Evolutionary conservation across 2,888 invertebrate species (phyloP).

Genomic region (Orchestes rusci): DNA sequence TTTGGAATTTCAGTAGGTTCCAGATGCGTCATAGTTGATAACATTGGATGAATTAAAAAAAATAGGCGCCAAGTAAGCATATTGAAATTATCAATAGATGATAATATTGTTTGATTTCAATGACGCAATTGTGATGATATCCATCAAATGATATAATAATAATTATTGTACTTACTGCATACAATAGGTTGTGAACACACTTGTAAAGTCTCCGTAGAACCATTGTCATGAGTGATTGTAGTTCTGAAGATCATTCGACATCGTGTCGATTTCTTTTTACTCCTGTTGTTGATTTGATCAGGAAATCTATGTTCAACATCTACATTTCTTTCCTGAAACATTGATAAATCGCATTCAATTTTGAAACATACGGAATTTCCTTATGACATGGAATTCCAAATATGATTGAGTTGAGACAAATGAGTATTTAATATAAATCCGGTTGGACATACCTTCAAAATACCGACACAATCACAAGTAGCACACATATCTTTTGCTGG

Average conservation of each 20-base stretch:
- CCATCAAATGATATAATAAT: too few species aligned
- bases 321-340: conserved; percentile 78
- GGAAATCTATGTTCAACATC: conserved; percentile 91
- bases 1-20: too few species aligned
- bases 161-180: conserved; percentile 83
- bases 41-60: too few species aligned
- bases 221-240: conserved; percentile 69
- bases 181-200: conserved; percentile 86
- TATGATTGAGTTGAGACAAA: too few species aligned
- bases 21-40: too few species aligned
- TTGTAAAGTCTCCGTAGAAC: conserved; percentile 75
- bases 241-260: conserved; percentile 94
- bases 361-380: conserved; percentile 1
- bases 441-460: conserved; percentile 68
- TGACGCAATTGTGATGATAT: too few species aligned
- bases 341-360: too few species aligned
- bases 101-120: too few species aligned
- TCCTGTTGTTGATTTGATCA: conserved; percentile 67
- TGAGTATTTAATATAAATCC: too few species aligned
- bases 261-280: conserved; percentile 90
- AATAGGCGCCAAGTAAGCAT: too few species aligned
- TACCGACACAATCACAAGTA: conserved; percentile 95
- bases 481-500: conserved; percentile 87
- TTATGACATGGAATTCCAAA: too few species aligned
- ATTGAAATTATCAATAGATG: too few species aligned